Evolutionary conservation across 92 coral and sea anemone genomes (phyloP).

Genomic region (Epizoanthus stellaris): DNA sequence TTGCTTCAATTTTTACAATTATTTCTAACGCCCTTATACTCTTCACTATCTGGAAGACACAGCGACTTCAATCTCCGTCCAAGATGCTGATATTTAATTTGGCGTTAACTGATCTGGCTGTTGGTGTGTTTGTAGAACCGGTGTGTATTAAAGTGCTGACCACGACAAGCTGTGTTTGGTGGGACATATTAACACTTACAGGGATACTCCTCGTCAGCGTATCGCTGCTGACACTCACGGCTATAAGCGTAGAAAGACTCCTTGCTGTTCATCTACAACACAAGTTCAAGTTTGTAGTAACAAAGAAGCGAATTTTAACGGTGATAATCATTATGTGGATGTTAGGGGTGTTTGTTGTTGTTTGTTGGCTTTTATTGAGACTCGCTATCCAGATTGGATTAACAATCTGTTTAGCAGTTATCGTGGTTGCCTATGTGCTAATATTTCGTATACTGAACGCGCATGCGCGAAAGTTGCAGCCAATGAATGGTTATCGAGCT

Average conservation of each 20-base stretch:
- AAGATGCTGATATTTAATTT: neutral
- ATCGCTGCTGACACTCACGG: neutral
- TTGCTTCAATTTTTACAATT: neutral
- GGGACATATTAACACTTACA: neutral
- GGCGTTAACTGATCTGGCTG: conserved; percentile 1
- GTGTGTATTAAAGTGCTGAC: neutral
- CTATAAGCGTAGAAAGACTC: neutral
- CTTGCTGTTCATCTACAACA: neutral
- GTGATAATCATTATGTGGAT: neutral
- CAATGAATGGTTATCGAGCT: neutral
- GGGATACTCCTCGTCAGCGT: neutral
- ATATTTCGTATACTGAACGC: neutral
- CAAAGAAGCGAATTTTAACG: neutral
- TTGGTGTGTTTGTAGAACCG: neutral
- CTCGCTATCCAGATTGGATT: neutral
- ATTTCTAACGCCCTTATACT: neutral
- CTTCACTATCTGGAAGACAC: neutral
- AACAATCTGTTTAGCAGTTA: neutral
- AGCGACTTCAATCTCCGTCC: neutral
- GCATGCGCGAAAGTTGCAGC: neutral
- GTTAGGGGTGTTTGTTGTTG: neutral
- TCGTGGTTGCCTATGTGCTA: neutral
- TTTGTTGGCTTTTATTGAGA: neutral
- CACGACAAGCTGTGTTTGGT: neutral
- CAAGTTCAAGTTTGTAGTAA: neutral